A percentile compares a stretch with the other conserved stretches of the same genome.
Conservation (phyloP, 2,888 invertebrate species). For the Glaucopsyche alexis region DNA sequence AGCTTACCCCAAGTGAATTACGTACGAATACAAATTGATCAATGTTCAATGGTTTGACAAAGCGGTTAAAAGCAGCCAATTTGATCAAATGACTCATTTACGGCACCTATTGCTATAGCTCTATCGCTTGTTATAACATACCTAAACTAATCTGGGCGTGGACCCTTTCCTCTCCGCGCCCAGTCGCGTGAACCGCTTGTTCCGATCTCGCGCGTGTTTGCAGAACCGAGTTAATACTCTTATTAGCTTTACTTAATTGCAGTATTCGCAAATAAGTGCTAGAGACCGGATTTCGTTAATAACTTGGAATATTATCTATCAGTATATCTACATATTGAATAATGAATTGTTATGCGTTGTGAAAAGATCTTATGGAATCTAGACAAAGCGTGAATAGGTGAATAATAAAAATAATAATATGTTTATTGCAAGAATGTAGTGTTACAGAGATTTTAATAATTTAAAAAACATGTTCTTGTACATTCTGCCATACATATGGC, state of each 20-base stretch:
- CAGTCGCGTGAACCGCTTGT: not conserved
- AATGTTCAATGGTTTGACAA: too few species aligned
- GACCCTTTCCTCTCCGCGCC: not conserved
- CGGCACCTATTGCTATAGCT: too few species aligned
- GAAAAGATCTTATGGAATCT: not conserved
- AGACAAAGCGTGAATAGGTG: not conserved
- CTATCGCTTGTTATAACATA: too few species aligned
- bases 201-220: not conserved
- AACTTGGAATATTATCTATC: not conserved
- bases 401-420: too few species aligned
- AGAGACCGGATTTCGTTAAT: not conserved
- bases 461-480: too few species aligned
- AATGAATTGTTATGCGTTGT: not conserved
- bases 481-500: too few species aligned
- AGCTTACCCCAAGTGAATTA: too few species aligned
- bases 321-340: not conserved
- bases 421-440: too few species aligned
- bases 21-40: too few species aligned
- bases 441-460: too few species aligned
- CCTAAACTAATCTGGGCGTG: not conserved
- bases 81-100: too few species aligned
- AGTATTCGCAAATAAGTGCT: not conserved
- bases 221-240: not conserved
- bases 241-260: slow-evolving; percentile 7
- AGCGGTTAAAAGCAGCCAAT: too few species aligned